Evolutionary conservation across 2,797 vertebrate genomes (phyloP), one percentile per base, ranked within the genome.

Genomic region (Sciaenops ocellatus): DNA sequence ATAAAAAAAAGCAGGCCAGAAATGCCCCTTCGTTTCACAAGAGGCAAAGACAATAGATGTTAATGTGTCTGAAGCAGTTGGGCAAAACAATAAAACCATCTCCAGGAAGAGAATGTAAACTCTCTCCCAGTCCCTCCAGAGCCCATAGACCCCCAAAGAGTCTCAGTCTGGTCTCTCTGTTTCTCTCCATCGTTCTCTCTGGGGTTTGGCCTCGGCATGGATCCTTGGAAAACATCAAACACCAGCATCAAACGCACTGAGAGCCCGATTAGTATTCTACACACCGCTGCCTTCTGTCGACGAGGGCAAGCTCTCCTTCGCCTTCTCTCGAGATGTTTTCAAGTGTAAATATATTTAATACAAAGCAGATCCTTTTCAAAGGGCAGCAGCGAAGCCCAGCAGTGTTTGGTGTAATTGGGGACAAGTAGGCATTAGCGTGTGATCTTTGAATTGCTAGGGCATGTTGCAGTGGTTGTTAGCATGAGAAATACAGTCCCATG

Each of bases 401-500:
- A 89, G 90, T 92, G 90, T 93, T 94, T 91, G 90, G 91, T 91
- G 84, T 94, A 94, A 94, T 93, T 93, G 92, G 91, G 92, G 91
- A 94, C 93, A 93, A 93, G 93, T 92, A 92, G 91, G 90, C 92
- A 93, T 93, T 92, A 93, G 93, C 90, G 92, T 94, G 92, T 93
- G 93, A 94, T 94, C 93, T 93, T 83, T 91, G 90, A 93, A 93
- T 94, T 90, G 92, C 87, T 85, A 90, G 92, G 92, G 92, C 92
- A 93, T 93, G 92, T 93, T 92, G 90, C 87, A 84, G 73, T 48
- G 84, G 85, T 90, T 90, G 92, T 93, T 91, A 93, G 92, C 89
- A 91, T 92, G 91, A 93, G 90, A 92, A 93, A 93, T 92, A 82
- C 83, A 77, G 85, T 89, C 90, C 91, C 91, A 87, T 87, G 93